Conservation (phyloP, 2,888 invertebrate species). For the Thumatha senex region DNA sequence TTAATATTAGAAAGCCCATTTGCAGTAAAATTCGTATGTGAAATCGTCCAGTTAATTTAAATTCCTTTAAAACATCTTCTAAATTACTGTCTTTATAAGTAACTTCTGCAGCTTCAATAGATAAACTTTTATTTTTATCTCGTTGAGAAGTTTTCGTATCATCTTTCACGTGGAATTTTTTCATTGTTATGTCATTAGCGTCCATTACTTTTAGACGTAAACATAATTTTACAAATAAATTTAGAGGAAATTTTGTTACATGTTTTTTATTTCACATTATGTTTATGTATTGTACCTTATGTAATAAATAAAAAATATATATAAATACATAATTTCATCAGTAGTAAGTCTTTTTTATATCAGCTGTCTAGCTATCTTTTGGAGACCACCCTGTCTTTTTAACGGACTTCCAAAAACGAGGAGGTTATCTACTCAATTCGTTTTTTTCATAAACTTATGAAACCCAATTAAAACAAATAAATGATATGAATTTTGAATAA, state of each 20-base stretch:
- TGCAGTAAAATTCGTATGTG: conserved; percentile 25
- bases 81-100: conserved; percentile 7
- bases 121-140: not conserved
- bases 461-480: no score
- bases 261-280: not conserved
- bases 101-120: not conserved
- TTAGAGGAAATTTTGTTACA: no score
- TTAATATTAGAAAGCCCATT: conserved; percentile 14
- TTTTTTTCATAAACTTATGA: no score
- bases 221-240: not conserved
- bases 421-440: no score
- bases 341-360: no score
- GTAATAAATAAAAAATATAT: no score
- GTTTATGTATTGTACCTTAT: not conserved
- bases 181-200: not conserved
- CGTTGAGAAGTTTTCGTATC: not conserved
- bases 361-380: no score
- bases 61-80: conserved; percentile 25
- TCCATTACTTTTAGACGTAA: not conserved
- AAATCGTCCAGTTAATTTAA: conserved; percentile 29
- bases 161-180: not conserved
- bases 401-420: no score
- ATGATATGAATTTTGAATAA: no score
- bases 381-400: no score
- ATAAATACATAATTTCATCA: no score